Evolutionary conservation across 2,888 invertebrate species (phyloP), one percentile per base, ranked within the genome.

Genomic region (Andrena bucephala): DNA sequence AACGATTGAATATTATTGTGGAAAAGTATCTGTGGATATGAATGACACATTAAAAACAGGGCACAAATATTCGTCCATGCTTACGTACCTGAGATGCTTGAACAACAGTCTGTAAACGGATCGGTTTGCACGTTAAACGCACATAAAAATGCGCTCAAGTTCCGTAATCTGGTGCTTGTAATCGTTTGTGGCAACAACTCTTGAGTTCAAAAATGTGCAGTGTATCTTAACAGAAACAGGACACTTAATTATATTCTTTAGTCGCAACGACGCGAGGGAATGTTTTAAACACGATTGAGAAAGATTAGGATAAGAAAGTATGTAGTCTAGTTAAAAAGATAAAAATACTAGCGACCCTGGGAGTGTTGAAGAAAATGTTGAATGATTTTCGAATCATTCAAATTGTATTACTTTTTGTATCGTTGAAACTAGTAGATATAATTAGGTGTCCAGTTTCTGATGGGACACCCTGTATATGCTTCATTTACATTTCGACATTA

Each of bases 61-160:
- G 81, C 82, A 83, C 77, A 87, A 79, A 79, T 85, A 72, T 87
- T 85, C 87, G 85, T 86, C 85, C 84, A 84, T 62, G 69, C 83
- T 84, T 74, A 80, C 69, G 87, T 86, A 85, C 87, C 87, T 89
- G 87, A 87, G 82, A 80, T 76, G 67, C 80, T 84, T 82, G 68
- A 80, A 79, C 80, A 75, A 85, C 85, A 76, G 70, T 59, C 71
- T 82, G 63, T 29, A 50, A 78, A 72, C 50, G 65, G 42, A 79
- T 85, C 66, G 57, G 69, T 81, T 83, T 62, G 75, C 81, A 74
- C 75, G 31, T 81, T 71, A 72, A 77, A 69, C 52, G 76, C 77
- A 82, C 82, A 57, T 54, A 48, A 10, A 65, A 57, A 31, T 36
- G 50, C 29, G 69, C 50, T 67, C 70, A 50, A 50, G n/a, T 67